These are phyloP conservation scores for Irena cyanogastra DNA, from an alignment of 2,113 vertebrate species.

Conservation along the genomic window DNA sequence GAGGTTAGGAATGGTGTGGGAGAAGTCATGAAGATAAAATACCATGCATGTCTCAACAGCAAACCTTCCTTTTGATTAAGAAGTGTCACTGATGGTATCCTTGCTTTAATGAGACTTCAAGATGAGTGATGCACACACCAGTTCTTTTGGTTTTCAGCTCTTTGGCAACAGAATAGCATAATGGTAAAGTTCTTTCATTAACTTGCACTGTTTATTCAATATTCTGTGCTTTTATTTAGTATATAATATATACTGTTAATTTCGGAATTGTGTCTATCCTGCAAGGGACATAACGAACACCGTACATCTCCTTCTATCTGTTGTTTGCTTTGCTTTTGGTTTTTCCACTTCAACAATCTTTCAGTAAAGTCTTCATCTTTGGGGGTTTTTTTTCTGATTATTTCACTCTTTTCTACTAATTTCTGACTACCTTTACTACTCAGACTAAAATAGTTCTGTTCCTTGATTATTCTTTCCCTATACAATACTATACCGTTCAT, in stretches of 20 bases:
- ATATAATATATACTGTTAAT: not conserved
- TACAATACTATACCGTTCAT: not conserved
- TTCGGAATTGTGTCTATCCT: not conserved
- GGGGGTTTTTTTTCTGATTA: not conserved
- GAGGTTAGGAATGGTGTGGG: not conserved
- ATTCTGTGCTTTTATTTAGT: not conserved
- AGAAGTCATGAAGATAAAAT: constrained; percentile 29
- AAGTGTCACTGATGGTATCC: constrained; percentile 2
- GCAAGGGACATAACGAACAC: not conserved
- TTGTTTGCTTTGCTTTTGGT: not conserved
- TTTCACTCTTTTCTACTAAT: not conserved
- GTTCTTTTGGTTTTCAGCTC: constrained; percentile 17
- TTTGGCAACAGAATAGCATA: not conserved
- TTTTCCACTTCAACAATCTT: not conserved
- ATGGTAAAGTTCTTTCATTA: not conserved
- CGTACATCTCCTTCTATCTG: not conserved
- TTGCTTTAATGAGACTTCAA: constrained; percentile 46
- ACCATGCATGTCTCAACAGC: not conserved
- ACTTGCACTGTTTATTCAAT: not conserved
- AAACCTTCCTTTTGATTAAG: constrained; percentile 14
- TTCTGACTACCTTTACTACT: not conserved
- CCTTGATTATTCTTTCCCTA: not conserved
- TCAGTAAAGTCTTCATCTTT: not conserved
- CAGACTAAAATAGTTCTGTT: not conserved
- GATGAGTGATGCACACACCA: constrained; percentile 3